These are phyloP conservation scores for Delia radicum DNA, from an alignment of 1,140 invertebrate genomes.

Conservation along the genomic window DNA sequence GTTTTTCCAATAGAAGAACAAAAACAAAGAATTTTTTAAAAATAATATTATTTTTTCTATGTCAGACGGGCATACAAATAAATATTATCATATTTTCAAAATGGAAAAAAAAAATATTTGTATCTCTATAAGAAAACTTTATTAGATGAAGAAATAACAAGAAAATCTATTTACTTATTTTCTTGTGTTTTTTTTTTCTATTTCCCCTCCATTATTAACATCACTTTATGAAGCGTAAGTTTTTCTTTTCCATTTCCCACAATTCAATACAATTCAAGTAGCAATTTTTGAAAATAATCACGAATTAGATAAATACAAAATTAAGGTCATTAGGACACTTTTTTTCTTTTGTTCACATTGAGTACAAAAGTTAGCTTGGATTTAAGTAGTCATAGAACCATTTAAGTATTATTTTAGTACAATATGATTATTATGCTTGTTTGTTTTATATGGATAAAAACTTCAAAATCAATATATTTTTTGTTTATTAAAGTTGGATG, in stretches of 20 bases:
- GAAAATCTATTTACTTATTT: not conserved
- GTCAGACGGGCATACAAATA: too few species aligned
- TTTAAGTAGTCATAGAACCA: constrained; percentile 5
- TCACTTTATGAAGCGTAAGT: not conserved
- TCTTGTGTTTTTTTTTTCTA: not conserved
- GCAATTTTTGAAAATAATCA: constrained; percentile 10
- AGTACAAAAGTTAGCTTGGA: not conserved
- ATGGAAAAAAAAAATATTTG: too few species aligned
- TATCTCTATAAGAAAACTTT: too few species aligned
- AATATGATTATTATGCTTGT: not conserved
- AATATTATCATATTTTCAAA: too few species aligned
- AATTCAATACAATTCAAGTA: not conserved
- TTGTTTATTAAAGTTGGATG: not conserved
- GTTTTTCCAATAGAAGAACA: too few species aligned
- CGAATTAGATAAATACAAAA: not conserved
- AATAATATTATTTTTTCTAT: too few species aligned
- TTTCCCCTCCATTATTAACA: not conserved
- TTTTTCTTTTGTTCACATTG: not conserved
- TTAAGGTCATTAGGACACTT: constrained; percentile 4
- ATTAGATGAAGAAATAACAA: too few species aligned
- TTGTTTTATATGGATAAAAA: not conserved
- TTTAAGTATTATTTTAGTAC: not conserved
- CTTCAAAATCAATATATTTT: constrained; percentile 18
- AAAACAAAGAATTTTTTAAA: too few species aligned
- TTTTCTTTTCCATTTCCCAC: not conserved